Conservation (phyloP, 2,888 invertebrate genomes). For the Drosophila tripunctata region DNA sequence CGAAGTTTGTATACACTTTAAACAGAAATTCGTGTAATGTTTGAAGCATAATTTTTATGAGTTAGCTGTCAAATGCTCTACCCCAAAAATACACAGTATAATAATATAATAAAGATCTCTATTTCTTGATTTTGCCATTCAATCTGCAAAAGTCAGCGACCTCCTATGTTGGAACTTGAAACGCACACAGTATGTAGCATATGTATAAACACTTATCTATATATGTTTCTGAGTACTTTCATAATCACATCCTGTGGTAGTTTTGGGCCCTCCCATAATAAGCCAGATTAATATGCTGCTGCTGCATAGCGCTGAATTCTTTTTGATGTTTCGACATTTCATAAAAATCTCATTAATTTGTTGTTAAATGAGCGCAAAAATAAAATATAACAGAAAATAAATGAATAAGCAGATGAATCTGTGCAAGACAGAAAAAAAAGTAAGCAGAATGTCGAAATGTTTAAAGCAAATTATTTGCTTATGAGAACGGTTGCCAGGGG, state of each 20-base stretch:
- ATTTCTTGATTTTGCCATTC: neutral
- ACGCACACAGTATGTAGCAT: neutral
- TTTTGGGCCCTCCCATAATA: slow-evolving; percentile 44
- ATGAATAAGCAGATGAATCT: slow-evolving; percentile 8
- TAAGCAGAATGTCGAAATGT: slow-evolving; percentile 29
- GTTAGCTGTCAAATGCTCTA: no score
- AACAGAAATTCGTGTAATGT: neutral
- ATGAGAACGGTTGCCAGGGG: slow-evolving; percentile 33
- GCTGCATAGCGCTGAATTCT: slow-evolving; percentile 34
- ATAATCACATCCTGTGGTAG: slow-evolving; percentile 33
- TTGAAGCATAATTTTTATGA: no score
- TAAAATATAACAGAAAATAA: neutral
- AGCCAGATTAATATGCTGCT: slow-evolving; percentile 65
- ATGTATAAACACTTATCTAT: neutral
- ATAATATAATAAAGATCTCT: no score
- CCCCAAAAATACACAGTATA: no score
- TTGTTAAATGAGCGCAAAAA: slow-evolving; percentile 33
- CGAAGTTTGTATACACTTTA: slow-evolving; percentile 17
- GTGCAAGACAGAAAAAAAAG: slow-evolving; percentile 17
- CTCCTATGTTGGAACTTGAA: neutral
- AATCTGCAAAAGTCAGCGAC: neutral
- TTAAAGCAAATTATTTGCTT: slow-evolving; percentile 48
- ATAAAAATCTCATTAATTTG: slow-evolving; percentile 66
- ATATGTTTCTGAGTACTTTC: neutral
- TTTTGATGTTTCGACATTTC: slow-evolving; percentile 58